Base-by-base conservation (phyloP, 2,888 invertebrate species). In the Leptinotarsa rubiginosa region DNA sequence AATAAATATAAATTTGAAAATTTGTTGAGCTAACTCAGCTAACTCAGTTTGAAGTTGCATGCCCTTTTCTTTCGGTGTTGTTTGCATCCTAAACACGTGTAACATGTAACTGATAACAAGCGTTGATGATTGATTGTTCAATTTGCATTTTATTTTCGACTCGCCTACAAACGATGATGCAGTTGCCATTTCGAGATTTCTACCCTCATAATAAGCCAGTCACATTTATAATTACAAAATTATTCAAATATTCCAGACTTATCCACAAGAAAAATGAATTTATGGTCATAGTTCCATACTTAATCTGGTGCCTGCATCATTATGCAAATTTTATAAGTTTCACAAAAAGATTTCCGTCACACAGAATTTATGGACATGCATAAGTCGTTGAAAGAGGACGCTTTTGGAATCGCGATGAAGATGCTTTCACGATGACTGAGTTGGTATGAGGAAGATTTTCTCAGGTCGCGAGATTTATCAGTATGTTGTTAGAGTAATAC, bases 301-400 rank as follows among this genome's bases (percentile, higher is more conserved):
- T 72, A 74, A 75, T 77, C 77, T 75, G 70, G 50, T 65, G 73
- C 72, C 71, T 73, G 75, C 69, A 71, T 75, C 78, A 78, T 78
- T 78, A 78, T 78, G 78, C 72, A 78, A 78, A 78, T 78, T 69
- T 73, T 78, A 76, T 69, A 73, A 75, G 71, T 73, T 70, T 70
- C 75, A 76, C 75, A 75, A 76, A 78, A 75, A 78, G 73, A 71
- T 78, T 75, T 75, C 73, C 73, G 76, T 67, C 75, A 67, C 41
- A 22, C 31, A 62, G 69, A 69, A 76, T 78, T 78, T 76, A 76
- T 76, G 75, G 59, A 15, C 73, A 69, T 72, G 76, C 76, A 74
- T 52, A 70, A 76, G 75, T 70, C 72, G 70, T 75, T 69, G 31
- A 69, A 47, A 69, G 47, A 69, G 56, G 47, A 56, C 69, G 69